Base-by-base conservation (phyloP, 2,113 vertebrate genomes). In the Eonycteris spelaea region DNA sequence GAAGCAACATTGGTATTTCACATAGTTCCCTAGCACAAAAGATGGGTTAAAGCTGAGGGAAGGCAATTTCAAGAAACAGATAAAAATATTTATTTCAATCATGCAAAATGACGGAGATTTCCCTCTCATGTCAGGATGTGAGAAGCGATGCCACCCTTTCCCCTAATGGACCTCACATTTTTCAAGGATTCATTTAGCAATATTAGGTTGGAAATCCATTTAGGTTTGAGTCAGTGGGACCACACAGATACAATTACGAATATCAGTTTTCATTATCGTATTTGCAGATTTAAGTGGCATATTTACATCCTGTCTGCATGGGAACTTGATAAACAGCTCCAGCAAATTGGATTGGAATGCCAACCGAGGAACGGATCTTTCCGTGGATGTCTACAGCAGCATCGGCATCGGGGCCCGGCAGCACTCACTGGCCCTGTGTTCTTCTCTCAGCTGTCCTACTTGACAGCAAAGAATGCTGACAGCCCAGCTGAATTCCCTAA, bases 241-340 rank as follows among this genome's bases (percentile, higher is more conserved):
- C 97, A 98, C 96, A 97, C 79, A 98, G 90, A 96, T 91, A 80
- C 77, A 98, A 94, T 97, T 97, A 97, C 85, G 59, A 97, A 95
- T 98, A 98, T 98, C 95, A 92, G 95, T 98, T 99, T 98, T 98
- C 97, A 97, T 98, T 98, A 98, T 97, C 84, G 63, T 95, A 78
- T 98, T 97, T 98, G 87, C 92, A 95, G 96, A 97, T 98, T 97
- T 98, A 97, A 98, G 97, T 97, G 94, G 94, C 68, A 80, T 96
- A 98, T 98, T 97, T 98, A 94, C 95, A 98, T 98, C 97, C 97
- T 96, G 91, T 96, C 97, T 97, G 82, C 75, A 78, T 78, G 59
- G 68, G 53, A 90, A 92, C 96, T 96, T 96, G 94, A 97, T 96
- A 97, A 94, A 96, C 85, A 97, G 94, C 73, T 33, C 86, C 94